Evolutionary conservation across 2,113 vertebrate genomes (phyloP).

Genomic region (Epinephelus moara): DNA sequence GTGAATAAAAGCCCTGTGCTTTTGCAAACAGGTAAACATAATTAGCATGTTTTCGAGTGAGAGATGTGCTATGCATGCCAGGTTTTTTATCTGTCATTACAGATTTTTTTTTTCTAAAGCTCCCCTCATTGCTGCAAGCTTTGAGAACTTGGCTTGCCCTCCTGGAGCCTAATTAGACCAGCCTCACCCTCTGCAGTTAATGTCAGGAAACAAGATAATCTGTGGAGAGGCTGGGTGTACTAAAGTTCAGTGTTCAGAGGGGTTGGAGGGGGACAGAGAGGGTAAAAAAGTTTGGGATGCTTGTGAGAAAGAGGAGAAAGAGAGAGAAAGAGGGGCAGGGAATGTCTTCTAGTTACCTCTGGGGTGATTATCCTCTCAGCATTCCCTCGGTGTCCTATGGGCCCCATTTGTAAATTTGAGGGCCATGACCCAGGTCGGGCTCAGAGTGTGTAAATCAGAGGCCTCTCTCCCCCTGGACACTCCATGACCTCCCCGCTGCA

Average conservation of each 20-base stretch:
- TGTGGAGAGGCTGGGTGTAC: slow-evolving; percentile 27
- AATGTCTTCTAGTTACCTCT: slow-evolving; percentile 73
- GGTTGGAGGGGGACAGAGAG: slow-evolving; percentile 11
- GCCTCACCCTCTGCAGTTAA: slow-evolving; percentile 21
- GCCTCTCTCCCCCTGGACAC: slow-evolving; percentile 42
- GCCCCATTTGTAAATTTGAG: slow-evolving; percentile 50
- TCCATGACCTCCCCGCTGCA: slow-evolving; percentile 53
- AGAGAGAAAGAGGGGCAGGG: slow-evolving; percentile 32
- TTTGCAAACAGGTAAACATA: slow-evolving; percentile 27
- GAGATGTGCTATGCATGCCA: neutral
- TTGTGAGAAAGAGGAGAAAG: slow-evolving; percentile 28
- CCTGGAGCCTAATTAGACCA: slow-evolving; percentile 25
- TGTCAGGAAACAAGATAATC: slow-evolving; percentile 33
- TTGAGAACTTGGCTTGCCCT: slow-evolving; percentile 7
- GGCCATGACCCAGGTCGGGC: slow-evolving; percentile 40
- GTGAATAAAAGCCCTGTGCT: slow-evolving; percentile 18
- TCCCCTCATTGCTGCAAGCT: neutral
- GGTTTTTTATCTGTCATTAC: slow-evolving; percentile 1
- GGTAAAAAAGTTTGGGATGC: neutral
- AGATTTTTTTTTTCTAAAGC: neutral
- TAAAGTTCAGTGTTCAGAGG: slow-evolving; percentile 43
- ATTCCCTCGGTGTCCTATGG: slow-evolving; percentile 41
- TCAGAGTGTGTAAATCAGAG: slow-evolving; percentile 63
- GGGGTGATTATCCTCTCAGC: slow-evolving; percentile 20
- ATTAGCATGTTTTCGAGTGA: neutral